A percentile compares a stretch with the other conserved stretches of the same genome.
Evolutionary conservation across 1,140 invertebrate species (phyloP).

Genomic region (Tyrophagus putrescentiae): DNA sequence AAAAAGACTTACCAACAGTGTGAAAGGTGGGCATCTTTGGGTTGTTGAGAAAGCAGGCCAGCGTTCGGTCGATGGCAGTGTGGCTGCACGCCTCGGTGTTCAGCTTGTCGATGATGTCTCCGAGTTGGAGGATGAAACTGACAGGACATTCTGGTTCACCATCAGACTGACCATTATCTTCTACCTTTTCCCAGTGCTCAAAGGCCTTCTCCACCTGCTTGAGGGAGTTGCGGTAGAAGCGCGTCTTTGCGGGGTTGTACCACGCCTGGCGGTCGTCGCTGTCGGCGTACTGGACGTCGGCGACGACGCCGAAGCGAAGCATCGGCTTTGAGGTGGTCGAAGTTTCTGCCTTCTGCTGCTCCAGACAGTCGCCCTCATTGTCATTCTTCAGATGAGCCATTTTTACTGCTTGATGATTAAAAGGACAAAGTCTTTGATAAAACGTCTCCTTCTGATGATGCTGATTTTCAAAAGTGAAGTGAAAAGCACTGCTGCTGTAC

Average conservation of each 20-base stretch:
- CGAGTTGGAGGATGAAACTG: slow-evolving; percentile 33
- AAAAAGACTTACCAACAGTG: slow-evolving; percentile 24
- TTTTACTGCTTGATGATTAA: too few species aligned
- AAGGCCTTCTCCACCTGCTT: slow-evolving; percentile 31
- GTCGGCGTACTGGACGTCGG: slow-evolving; percentile 36
- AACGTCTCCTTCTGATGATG: too few species aligned
- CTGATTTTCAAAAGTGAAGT: too few species aligned
- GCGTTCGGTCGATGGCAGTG: slow-evolving; percentile 19
- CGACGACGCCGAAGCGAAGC: slow-evolving; percentile 32
- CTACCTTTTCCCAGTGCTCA: slow-evolving; percentile 29
- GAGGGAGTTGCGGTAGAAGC: slow-evolving; percentile 32
- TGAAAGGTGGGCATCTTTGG: slow-evolving; percentile 30
- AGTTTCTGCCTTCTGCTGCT: too few species aligned
- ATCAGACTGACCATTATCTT: slow-evolving; percentile 20
- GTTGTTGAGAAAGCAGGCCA: slow-evolving; percentile 25
- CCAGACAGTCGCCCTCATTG: too few species aligned
- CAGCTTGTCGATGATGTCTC: slow-evolving; percentile 35
- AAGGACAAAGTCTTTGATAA: too few species aligned
- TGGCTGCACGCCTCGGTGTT: slow-evolving; percentile 23
- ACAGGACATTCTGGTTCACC: slow-evolving; percentile 3
- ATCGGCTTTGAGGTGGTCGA: slow-evolving; percentile 7
- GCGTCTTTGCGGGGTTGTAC: slow-evolving; percentile 30
- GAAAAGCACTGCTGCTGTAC: too few species aligned
- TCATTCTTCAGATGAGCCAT: too few species aligned
- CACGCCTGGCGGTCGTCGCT: slow-evolving; percentile 29